Evolutionary conservation across 1,140 invertebrate species (phyloP).

Genomic region (Drosophila hydei): DNA sequence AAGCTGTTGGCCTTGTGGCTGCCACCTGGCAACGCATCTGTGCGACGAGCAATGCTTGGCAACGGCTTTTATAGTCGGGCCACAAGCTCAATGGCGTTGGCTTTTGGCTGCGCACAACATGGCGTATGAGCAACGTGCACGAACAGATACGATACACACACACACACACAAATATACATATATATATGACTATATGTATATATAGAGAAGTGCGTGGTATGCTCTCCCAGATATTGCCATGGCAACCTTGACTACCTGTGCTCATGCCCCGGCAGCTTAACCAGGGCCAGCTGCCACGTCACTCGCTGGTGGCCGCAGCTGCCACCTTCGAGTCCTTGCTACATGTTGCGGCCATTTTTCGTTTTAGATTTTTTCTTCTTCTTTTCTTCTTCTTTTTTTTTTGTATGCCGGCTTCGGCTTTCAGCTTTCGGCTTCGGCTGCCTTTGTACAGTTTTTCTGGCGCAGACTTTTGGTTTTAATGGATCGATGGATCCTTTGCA

Average conservation of each 20-base stretch:
- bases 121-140: slow-evolving; percentile 67
- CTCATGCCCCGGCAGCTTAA: slow-evolving; percentile 71
- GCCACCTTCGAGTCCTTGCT: slow-evolving; percentile 55
- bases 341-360: slow-evolving; percentile 45
- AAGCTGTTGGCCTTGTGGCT: slow-evolving; percentile 42
- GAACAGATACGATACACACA: slow-evolving; percentile 21
- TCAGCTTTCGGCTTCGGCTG: slow-evolving; percentile 15
- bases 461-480: slow-evolving; percentile 80
- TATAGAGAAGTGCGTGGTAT: slow-evolving; percentile 13
- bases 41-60: slow-evolving; percentile 63
- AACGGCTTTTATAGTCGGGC: slow-evolving; percentile 73
- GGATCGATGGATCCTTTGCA: slow-evolving; percentile 71
- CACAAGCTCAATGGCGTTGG: slow-evolving; percentile 21
- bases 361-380: slow-evolving; percentile 15
- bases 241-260: slow-evolving; percentile 79
- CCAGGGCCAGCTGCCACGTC: slow-evolving; percentile 60
- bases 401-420: slow-evolving; percentile 9
- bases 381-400: neutral
- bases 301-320: slow-evolving; percentile 9
- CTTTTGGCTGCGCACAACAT: slow-evolving; percentile 73
- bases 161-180: slow-evolving; percentile 2
- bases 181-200: too few species aligned
- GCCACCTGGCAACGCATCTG: slow-evolving; percentile 65
- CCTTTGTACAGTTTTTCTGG: slow-evolving; percentile 57
- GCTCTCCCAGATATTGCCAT: slow-evolving; percentile 72